Evolutionary conservation across 2,888 invertebrate species (phyloP).

Genomic region (Catocala fraxini): DNA sequence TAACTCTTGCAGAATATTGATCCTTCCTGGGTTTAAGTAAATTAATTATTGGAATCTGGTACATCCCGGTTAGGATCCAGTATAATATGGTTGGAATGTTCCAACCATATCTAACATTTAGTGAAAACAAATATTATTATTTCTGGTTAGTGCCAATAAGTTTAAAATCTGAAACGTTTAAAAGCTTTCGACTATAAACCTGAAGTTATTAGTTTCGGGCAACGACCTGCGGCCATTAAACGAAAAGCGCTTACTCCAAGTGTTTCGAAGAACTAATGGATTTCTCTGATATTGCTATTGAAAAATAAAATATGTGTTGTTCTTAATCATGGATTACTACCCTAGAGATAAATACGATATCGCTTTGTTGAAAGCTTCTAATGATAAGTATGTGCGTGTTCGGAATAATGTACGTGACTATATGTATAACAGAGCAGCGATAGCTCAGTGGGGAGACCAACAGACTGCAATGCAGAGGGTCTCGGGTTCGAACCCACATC

Average conservation of each 20-base stretch:
- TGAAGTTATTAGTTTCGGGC: conserved; percentile 21
- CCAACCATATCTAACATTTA: too few relatives aligned
- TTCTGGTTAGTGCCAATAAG: not conserved
- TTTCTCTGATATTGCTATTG: conserved; percentile 7
- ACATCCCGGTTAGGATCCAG: too few relatives aligned
- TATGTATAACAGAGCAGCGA: too few relatives aligned
- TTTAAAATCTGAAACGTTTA: not conserved
- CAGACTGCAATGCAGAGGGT: too few relatives aligned
- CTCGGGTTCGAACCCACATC: too few relatives aligned
- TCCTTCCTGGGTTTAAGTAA: too few relatives aligned
- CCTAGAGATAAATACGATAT: not conserved
- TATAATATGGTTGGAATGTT: too few relatives aligned
- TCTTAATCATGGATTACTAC: not conserved
- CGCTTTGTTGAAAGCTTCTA: not conserved
- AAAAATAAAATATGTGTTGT: not conserved
- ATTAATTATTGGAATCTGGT: too few relatives aligned
- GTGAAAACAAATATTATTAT: not conserved
- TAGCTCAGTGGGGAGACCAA: too few relatives aligned
- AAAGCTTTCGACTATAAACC: conserved; percentile 5
- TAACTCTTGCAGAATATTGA: too few relatives aligned
- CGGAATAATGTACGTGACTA: not conserved
- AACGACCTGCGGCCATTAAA: conserved; percentile 23
- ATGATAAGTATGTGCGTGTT: not conserved
- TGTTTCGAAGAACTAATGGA: conserved; percentile 15
- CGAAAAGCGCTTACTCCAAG: conserved; percentile 27